Evolutionary conservation across 64 coral and sea anemone genomes (phyloP), one percentile per base, ranked within the genome.

Genomic region (Montipora foliosa): DNA sequence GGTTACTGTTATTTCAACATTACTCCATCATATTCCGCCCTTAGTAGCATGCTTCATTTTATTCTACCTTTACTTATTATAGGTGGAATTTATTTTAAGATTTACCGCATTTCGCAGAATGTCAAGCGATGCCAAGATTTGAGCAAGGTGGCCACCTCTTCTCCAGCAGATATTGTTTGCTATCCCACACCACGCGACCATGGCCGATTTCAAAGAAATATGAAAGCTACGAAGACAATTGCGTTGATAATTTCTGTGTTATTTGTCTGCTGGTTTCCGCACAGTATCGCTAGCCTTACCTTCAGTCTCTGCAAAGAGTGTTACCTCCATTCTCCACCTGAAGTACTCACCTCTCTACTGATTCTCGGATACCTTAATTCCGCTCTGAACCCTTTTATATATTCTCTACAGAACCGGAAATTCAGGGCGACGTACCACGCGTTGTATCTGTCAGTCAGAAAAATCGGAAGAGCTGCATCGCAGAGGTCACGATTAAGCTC

Each of bases 221-320:
- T 99, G 67, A 99, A 92, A 48, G 94, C 95, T 6, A 91, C 98
- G 11, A 99, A 96, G 69, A 96, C 90, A 17, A 84, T 99, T 74
- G 89, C 94, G 8, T 81, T 94, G 2, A 95, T 99, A 49, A 93
- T 99, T 10, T 94, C 92, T 14, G 89, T 91, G 0, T 96, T 99
- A 67, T 99, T 96, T 49, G 13, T 96, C 7, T 94, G 98, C 11
- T 99, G 98, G 98, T 88, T 96, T 77, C 98, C 98, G 9, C 71
- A 85, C 49, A 96, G 95, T 14, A 72, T 81, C 0, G 66, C 89
- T 1, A 96, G 92, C 37, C 82, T 94, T 17, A 80, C 68, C 3
- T 82, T 90, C 3, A 79, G 78, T 8, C 83, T 87, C 47, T 96
- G 89, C 15, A 90, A 70, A 48, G 46, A 37, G 5, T 96, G 94